These are phyloP conservation scores for Sturnus vulgaris DNA, from an alignment of 2,113 vertebrate species.

Conservation along the genomic window DNA sequence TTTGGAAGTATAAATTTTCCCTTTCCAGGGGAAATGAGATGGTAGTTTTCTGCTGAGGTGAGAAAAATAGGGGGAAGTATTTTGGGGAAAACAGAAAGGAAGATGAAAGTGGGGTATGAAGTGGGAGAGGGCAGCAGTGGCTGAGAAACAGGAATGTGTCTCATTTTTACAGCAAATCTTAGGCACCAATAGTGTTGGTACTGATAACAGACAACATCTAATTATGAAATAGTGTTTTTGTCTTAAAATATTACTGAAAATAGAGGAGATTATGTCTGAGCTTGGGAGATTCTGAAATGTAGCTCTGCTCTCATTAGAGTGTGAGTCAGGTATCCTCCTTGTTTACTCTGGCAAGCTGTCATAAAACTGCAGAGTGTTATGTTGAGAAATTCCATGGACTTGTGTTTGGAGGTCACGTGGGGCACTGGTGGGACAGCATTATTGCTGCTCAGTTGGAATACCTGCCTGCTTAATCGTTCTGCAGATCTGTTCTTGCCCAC, in stretches of 20 bases:
- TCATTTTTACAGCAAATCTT: accelerated
- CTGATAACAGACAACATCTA: not conserved
- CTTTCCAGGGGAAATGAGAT: not conserved
- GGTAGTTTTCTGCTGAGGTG: not conserved
- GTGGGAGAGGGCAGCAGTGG: not conserved
- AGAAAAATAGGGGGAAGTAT: not conserved
- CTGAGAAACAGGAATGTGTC: accelerated
- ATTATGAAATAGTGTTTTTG: not conserved
- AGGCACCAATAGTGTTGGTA: not conserved
- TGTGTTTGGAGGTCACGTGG: not conserved
- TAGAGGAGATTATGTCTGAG: not conserved
- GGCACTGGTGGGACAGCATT: not conserved
- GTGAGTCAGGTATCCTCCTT: conserved; percentile 41
- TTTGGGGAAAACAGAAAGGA: not conserved
- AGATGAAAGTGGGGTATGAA: not conserved
- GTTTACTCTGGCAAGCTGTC: conserved; percentile 25
- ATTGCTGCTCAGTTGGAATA: not conserved
- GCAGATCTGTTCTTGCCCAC: not conserved
- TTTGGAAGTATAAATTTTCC: accelerated
- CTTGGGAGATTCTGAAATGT: not conserved
- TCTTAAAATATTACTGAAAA: not conserved
- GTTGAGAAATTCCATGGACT: conserved; percentile 20
- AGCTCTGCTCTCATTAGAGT: not conserved
- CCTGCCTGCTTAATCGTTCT: not conserved
- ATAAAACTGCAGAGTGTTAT: not conserved